Conservation (phyloP, 1,140 invertebrate species). For the Drosophila melanica region DNA sequence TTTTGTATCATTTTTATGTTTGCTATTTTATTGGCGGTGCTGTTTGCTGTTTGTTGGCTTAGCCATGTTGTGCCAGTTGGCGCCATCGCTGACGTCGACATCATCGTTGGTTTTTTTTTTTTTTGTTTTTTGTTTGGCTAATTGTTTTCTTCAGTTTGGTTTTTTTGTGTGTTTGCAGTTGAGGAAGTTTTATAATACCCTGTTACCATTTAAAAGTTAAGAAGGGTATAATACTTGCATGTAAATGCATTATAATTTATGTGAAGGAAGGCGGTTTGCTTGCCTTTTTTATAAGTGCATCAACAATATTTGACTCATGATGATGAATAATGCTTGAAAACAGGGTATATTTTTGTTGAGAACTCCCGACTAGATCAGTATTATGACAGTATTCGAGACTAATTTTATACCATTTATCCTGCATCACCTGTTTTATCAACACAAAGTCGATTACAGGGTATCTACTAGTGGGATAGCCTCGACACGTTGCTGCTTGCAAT, state of each 20-base stretch:
- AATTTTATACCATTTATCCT: too few species aligned
- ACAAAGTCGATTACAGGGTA: background rate
- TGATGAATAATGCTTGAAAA: too few species aligned
- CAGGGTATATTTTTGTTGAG: background rate
- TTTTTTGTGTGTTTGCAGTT: constrained; percentile 29
- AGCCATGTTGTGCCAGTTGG: constrained; percentile 67
- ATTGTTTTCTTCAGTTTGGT: constrained; percentile 35
- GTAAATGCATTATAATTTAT: too few species aligned
- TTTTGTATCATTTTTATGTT: constrained; percentile 3
- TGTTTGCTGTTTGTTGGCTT: constrained; percentile 39
- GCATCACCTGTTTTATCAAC: too few species aligned
- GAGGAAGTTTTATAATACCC: constrained; percentile 18
- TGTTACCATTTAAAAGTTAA: background rate
- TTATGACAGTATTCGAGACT: too few species aligned
- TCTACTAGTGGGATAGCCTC: background rate
- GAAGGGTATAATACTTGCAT: background rate
- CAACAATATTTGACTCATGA: too few species aligned
- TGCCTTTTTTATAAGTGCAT: too few species aligned
- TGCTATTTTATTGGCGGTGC: constrained; percentile 25
- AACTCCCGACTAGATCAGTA: background rate
- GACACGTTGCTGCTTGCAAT: background rate
- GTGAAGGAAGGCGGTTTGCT: too few species aligned
- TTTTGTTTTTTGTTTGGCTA: constrained; percentile 54
- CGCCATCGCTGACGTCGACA: constrained; percentile 52
- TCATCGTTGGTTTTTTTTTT: too few species aligned